Conservation (phyloP, 2,888 invertebrate genomes). For the Cephalotes varians region DNA sequence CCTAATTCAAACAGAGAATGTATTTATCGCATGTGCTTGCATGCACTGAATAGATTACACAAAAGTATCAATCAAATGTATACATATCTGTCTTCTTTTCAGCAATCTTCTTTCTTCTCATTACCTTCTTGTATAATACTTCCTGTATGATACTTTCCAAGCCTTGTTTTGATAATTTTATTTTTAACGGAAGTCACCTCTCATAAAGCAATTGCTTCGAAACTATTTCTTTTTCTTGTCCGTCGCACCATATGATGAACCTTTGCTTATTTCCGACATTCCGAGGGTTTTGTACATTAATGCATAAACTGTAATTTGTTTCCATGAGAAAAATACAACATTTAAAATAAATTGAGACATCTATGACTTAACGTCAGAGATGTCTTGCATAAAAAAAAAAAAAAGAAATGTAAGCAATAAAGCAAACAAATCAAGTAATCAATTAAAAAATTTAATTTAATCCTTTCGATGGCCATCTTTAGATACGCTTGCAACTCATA, state of each 20-base stretch:
- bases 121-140: not conserved
- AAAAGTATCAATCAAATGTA: constrained; percentile 60
- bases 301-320: constrained; percentile 89
- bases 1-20: constrained; percentile 64
- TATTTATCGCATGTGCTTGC: constrained; percentile 37
- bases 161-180: constrained; percentile 54
- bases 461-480: too few relatives aligned
- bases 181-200: constrained; percentile 10
- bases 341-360: not conserved
- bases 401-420: not conserved
- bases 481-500: too few relatives aligned
- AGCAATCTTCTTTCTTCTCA: not conserved
- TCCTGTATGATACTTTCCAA: not conserved
- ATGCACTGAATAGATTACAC: constrained; percentile 56
- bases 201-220: constrained; percentile 9
- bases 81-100: constrained; percentile 14
- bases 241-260: constrained; percentile 92
- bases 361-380: not conserved
- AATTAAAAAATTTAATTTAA: not conserved
- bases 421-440: not conserved
- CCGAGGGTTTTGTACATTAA: constrained; percentile 93
- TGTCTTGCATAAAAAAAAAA: too few relatives aligned
- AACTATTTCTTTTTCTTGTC: constrained; percentile 86
- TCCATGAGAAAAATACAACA: not conserved
- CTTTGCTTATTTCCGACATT: constrained; percentile 94